A percentile compares a stretch with the other conserved stretches of the same genome.
These are phyloP conservation scores for Andrena praecox DNA, from an alignment of 2,888 invertebrate species.

Conservation along the genomic window DNA sequence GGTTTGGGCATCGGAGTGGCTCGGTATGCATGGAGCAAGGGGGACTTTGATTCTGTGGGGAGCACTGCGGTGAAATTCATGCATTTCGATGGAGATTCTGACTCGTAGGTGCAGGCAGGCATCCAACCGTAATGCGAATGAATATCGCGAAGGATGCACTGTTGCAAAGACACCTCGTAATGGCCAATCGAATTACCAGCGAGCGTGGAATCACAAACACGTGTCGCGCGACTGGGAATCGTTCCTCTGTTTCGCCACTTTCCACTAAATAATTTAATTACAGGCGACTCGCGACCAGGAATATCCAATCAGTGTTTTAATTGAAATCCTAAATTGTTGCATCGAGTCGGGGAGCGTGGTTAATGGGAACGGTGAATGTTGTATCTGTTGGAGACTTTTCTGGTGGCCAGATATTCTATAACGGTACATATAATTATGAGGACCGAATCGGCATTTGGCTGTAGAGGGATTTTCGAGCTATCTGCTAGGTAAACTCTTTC, in stretches of 20 bases:
- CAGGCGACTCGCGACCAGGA: neutral
- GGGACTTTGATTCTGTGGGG: neutral
- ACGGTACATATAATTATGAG: slow-evolving; percentile 9
- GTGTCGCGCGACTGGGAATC: neutral
- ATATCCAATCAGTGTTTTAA: slow-evolving; percentile 47
- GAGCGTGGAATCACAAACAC: neutral
- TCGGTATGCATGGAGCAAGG: slow-evolving; percentile 13
- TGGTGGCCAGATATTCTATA: neutral
- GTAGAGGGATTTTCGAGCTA: no score
- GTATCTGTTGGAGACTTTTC: neutral
- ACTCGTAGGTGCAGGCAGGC: neutral
- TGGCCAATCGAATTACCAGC: neutral
- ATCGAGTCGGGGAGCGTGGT: neutral
- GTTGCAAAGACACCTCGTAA: neutral
- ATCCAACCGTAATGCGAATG: slow-evolving; percentile 15
- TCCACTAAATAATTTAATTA: slow-evolving; percentile 40
- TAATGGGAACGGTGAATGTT: neutral
- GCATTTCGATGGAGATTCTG: neutral
- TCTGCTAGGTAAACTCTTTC: no score
- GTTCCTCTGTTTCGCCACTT: neutral
- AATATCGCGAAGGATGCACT: slow-evolving; percentile 20
- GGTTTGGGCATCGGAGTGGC: slow-evolving; percentile 53
- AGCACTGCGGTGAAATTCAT: slow-evolving; percentile 7
- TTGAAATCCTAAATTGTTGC: slow-evolving; percentile 33
- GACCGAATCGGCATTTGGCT: neutral